Percentiles rank a stretch among this genome's conserved stretches.
These are phyloP conservation scores for Anoplophora glabripennis DNA, from an alignment of 1,140 invertebrate species.

Conservation along the genomic window DNA sequence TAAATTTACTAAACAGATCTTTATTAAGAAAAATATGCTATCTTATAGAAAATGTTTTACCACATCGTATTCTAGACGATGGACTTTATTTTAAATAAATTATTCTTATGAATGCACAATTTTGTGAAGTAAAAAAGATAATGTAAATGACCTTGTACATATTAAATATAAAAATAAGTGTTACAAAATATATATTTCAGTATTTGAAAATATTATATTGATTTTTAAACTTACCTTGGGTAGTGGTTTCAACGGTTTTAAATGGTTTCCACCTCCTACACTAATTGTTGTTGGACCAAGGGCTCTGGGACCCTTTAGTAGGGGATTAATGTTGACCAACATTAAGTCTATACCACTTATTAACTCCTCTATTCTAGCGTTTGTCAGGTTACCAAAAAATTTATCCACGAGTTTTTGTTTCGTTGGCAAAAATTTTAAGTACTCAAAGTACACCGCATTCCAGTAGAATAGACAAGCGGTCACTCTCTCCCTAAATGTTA, in stretches of 20 bases:
- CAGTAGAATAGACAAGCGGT: conserved; percentile 22
- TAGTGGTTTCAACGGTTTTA: conserved; percentile 5
- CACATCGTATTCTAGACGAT: too few species aligned
- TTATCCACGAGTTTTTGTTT: conserved; percentile 44
- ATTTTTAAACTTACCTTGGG: neutral
- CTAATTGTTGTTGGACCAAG: neutral
- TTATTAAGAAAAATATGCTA: too few species aligned
- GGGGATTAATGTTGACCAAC: conserved; percentile 8
- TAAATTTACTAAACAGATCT: too few species aligned
- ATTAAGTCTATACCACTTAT: conserved; percentile 17
- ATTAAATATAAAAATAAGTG: too few species aligned
- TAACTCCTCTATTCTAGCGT: conserved; percentile 21
- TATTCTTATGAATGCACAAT: too few species aligned
- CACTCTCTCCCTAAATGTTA: conserved; percentile 48
- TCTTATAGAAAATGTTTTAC: too few species aligned
- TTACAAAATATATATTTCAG: neutral
- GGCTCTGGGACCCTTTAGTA: conserved; percentile 1
- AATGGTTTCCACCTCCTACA: conserved; percentile 29
- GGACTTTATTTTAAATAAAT: too few species aligned
- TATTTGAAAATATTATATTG: neutral
- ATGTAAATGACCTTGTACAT: too few species aligned
- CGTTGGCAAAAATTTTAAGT: neutral
- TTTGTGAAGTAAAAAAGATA: too few species aligned
- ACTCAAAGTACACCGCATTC: neutral
- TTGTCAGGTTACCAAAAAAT: conserved; percentile 46